Evolutionary conservation across 2,888 invertebrate genomes (phyloP).

Genomic region (Drosophila stalkeri): DNA sequence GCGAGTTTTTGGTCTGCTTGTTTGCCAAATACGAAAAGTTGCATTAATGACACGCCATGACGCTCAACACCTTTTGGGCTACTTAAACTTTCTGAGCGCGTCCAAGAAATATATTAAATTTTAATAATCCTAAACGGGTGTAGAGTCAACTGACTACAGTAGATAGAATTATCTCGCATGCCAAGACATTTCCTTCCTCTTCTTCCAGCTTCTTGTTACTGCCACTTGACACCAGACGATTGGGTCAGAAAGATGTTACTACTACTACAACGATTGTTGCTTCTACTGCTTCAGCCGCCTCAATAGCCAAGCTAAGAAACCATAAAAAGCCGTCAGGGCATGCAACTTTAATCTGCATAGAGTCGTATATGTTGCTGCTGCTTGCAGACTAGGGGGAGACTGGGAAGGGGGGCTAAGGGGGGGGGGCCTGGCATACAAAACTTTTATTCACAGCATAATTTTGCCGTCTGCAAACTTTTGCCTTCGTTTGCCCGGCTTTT

Average conservation of each 20-base stretch:
- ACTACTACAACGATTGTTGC: neutral
- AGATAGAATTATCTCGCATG: conserved; percentile 15
- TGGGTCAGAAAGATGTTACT: conserved; percentile 23
- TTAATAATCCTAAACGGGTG: conserved; percentile 52
- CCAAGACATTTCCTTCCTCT: conserved; percentile 13
- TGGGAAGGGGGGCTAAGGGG: neutral
- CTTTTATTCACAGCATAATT: conserved; percentile 65
- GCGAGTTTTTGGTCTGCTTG: conserved; percentile 31
- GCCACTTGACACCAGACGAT: conserved; percentile 47
- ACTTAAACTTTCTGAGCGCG: conserved; percentile 40
- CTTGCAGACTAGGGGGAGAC: neutral
- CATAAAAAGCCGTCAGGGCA: conserved; percentile 48
- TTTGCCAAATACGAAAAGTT: conserved; percentile 51
- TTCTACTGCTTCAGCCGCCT: conserved; percentile 11
- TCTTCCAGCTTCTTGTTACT: neutral
- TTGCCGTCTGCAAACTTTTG: conserved; percentile 69
- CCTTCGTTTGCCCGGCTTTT: conserved; percentile 39
- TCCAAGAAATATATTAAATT: conserved; percentile 44
- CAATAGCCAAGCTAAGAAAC: conserved; percentile 43
- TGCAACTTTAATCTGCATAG: conserved; percentile 65
- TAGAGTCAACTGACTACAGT: conserved; percentile 7
- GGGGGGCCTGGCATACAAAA: conserved; percentile 41
- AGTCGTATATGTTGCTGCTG: conserved; percentile 25
- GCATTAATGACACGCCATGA: conserved; percentile 55
- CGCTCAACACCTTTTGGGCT: conserved; percentile 57